Evolutionary conservation across 2,113 vertebrate species (phyloP), one percentile per base, ranked within the genome.

Genomic region (Tychaedon coryphoeus): DNA sequence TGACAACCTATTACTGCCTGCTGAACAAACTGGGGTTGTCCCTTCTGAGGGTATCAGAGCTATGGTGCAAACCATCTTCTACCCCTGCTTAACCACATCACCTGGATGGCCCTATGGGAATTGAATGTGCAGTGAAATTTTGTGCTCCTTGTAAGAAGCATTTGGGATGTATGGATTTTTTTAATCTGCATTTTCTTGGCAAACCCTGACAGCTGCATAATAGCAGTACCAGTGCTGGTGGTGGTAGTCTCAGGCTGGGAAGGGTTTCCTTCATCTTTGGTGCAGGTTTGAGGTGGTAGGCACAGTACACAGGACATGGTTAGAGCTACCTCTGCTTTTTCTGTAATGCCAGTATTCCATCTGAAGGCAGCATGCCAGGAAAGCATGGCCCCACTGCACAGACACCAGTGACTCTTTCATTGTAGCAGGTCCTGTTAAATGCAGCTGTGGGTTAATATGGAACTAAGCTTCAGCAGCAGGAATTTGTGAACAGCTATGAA

Each of bases 1-100:
- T 85, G 96, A 97, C 97, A 98, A 97, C 88, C 92, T 97, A 84
- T 96, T 98, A 98, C 96, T 91, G 94, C 60, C 67, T 95, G 92
- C 91, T 12, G 29, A 97, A 97, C 97, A 97, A 97, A 96, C 73
- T 8, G 23, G 91, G 79, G 77, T 90, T 33, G 34, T 95, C 82
- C 14, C 5, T 95, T 96, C 93, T 8, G 45, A 6, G 7, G 36
- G 60, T 45, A 69, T 57, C 57, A 57, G 72, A 86, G 56, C 62
- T 71, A 3, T 0, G 1, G n/a, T 29, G 34, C 71, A 86, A 86
- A 64, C 33, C 9, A 0, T 26, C 34, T 66, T 43, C 69, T 28
- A 29, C 33, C 18, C 5, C 26, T 26, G 5, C 54, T 84, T 40
- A n/a, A 50, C 43, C 36, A 10, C 5, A 0, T 64, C 75, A 71